Base-by-base conservation (phyloP, 2,113 vertebrate genomes). In the Saccopteryx bilineata region DNA sequence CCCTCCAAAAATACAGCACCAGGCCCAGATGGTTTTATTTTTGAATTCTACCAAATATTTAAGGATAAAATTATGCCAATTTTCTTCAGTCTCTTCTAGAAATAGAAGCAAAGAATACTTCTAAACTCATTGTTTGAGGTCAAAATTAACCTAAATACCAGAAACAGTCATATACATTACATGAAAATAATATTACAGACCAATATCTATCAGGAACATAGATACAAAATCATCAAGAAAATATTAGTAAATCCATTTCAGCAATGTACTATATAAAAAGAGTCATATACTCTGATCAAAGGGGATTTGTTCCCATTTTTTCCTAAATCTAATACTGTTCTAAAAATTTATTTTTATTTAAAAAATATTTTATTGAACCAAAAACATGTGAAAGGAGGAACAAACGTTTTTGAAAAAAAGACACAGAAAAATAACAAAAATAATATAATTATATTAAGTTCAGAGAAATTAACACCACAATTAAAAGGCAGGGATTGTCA, bases 341-440 rank as follows among this genome's bases (percentile, higher is more conserved):
- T 63, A 88, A 95, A 75, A 26, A 86, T 52, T 86, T 88, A 46
- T 54, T 56, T 83, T 13, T 71, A 74, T 81, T 87, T 90, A 24
- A 86, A 46, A 78, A 31, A 50, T 61, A 5, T 85, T 78, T 31
- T 50, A 63, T 72, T 90, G 60, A 83, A 2, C 19, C 15, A 66
- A 81, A 82, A 78, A 5, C 94, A 89, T 13, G 11, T 89, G 9
- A 87, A 79, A 69, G 26, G 12, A 91, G 15, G 9, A 75, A 61
- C 7, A 86, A 72, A 88, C 81, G 3, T 58, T 39, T 39, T 79
- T 79, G 4, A 9, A 69, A 76, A 90, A 28, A 58, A 52, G 13
- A 93, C 19, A 86, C 50, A 19, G 12, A 69, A 4, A 65, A 39
- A 65, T n/a, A 79, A 90, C 60, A 94, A 54, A 61, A 95, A 33